These are phyloP conservation scores for Tachystola acroxantha DNA, from an alignment of 2,888 invertebrate genomes.

Conservation along the genomic window DNA sequence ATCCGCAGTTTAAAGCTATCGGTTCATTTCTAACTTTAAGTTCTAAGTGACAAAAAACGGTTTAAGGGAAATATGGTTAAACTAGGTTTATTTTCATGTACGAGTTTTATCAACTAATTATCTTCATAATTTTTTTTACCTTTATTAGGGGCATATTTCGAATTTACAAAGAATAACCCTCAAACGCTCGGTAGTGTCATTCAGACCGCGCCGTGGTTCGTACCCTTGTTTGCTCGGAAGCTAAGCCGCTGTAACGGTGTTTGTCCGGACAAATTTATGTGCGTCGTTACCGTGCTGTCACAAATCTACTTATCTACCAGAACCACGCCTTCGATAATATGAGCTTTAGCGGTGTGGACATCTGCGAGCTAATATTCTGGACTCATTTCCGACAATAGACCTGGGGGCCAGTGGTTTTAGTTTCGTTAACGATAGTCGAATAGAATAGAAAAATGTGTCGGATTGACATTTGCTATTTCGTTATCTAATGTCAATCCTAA, in stretches of 20 bases:
- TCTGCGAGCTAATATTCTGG: slow-evolving; percentile 33
- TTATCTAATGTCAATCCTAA: too few relatives aligned
- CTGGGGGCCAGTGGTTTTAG: too few relatives aligned
- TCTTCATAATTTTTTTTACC: too few relatives aligned
- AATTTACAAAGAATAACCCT: slow-evolving; percentile 55
- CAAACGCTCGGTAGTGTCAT: slow-evolving; percentile 47
- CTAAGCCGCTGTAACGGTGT: slow-evolving; percentile 73
- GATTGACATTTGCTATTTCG: too few relatives aligned
- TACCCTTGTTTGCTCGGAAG: slow-evolving; percentile 69
- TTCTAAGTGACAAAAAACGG: background rate
- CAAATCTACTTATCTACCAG: slow-evolving; percentile 76
- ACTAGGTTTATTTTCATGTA: too few relatives aligned
- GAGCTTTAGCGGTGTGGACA: slow-evolving; percentile 41
- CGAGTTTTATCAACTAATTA: background rate
- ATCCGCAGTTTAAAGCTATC: too few relatives aligned
- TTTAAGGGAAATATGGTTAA: too few relatives aligned
- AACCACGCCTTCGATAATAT: slow-evolving; percentile 64
- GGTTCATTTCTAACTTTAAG: background rate
- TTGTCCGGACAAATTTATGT: slow-evolving; percentile 70
- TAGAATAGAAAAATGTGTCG: too few relatives aligned
- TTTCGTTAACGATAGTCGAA: too few relatives aligned
- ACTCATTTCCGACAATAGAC: too few relatives aligned
- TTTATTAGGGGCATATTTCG: slow-evolving; percentile 35
- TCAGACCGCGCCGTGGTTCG: slow-evolving; percentile 33
- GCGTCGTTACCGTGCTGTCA: slow-evolving; percentile 60